Percentiles rank a stretch among this genome's conserved stretches.
Conservation (phyloP, 1,140 invertebrate species). For the Calosoma granatense region DNA sequence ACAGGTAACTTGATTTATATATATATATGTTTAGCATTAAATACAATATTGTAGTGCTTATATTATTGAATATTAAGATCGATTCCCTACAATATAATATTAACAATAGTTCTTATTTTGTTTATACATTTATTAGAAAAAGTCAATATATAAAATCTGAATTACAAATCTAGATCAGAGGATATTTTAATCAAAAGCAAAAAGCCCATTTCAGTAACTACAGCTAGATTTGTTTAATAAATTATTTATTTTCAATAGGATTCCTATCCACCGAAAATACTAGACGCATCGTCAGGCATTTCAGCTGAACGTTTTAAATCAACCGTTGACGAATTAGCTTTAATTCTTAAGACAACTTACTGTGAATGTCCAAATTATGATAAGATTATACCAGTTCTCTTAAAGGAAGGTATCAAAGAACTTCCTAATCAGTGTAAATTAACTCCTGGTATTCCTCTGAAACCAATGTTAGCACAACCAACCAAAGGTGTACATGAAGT, state of each 20-base stretch:
- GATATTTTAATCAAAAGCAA: too few relatives aligned
- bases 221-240: too few relatives aligned
- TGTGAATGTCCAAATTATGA: slow-evolving; percentile 97
- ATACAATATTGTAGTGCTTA: neutral
- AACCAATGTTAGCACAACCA: slow-evolving; percentile 98
- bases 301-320: slow-evolving; percentile 67
- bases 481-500: slow-evolving; percentile 90
- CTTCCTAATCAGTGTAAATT: slow-evolving; percentile 78
- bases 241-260: too few relatives aligned
- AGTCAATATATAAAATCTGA: too few relatives aligned
- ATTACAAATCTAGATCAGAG: too few relatives aligned
- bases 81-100: too few relatives aligned
- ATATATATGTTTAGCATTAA: neutral
- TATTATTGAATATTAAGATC: too few relatives aligned
- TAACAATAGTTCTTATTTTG: too few relatives aligned
- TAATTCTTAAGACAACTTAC: slow-evolving; percentile 87
- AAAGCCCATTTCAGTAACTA: too few relatives aligned
- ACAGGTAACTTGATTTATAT: slow-evolving; percentile 37
- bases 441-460: slow-evolving; percentile 87
- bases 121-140: too few relatives aligned
- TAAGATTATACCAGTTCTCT: slow-evolving; percentile 67
- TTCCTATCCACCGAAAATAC: slow-evolving; percentile 48
- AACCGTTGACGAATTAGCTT: slow-evolving; percentile 62
- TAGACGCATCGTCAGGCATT: slow-evolving; percentile 51
- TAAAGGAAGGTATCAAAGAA: slow-evolving; percentile 69